Conservation (phyloP, 2,888 invertebrate species). For the Unio pictorum region DNA sequence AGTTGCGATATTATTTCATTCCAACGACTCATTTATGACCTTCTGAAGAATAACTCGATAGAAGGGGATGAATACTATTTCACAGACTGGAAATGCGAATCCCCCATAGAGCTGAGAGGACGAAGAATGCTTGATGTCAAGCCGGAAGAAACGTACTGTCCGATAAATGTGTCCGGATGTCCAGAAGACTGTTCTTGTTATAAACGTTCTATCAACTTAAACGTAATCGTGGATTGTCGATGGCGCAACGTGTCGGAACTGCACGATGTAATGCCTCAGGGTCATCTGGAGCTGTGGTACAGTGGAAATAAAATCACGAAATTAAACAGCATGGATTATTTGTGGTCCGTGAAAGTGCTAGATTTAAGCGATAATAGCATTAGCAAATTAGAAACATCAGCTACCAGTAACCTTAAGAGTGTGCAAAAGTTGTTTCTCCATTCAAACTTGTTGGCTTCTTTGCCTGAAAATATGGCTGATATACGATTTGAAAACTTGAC, state of each 20-base stretch:
- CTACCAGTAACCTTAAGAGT: no score
- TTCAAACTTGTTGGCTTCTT: no score
- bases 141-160: constrained; percentile 22
- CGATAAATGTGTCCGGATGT: constrained; percentile 5
- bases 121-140: constrained; percentile 12
- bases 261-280: constrained; percentile 15
- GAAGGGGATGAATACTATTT: constrained; percentile 18
- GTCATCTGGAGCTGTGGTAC: constrained; percentile 22
- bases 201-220: constrained; percentile 6
- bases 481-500: constrained; percentile 7
- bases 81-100: constrained; percentile 17
- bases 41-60: not conserved
- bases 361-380: no score
- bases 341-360: no score
- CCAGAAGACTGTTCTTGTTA: constrained; percentile 20
- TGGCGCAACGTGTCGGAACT: constrained; percentile 1
- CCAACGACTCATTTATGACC: not conserved
- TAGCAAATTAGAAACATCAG: no score
- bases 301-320: no score
- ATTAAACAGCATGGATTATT: no score
- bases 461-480: no score
- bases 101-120: constrained; percentile 13
- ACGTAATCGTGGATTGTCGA: constrained; percentile 23
- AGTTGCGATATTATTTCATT: constrained; percentile 17
- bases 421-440: no score